Evolutionary conservation across 2,113 vertebrate species (phyloP), one percentile per base, ranked within the genome.

Genomic region (Himantopus leucocephalus): DNA sequence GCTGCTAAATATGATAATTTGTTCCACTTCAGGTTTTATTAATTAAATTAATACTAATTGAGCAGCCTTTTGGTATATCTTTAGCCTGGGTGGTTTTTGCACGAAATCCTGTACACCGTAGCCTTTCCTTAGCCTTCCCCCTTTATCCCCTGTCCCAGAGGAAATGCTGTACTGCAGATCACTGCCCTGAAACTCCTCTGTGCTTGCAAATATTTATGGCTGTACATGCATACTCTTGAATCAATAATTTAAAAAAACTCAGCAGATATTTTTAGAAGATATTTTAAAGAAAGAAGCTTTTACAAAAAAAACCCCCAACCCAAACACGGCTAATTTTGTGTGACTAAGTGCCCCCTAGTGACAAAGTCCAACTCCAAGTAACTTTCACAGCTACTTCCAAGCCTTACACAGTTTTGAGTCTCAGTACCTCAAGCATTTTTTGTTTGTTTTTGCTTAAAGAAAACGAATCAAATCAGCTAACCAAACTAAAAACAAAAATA

Each of bases 331-430:
- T 96, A 94, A 97, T 98, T 98, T 94, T 90, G 96, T 92, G 97
- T 98, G 92, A 85, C 77, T 95, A 98, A 97, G 97, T 98, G 98
- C 98, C 98, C 98, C 84, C 98, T 98, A 98, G 98, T 98, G 98
- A 98, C 96, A 94, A 97, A 93, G 89, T 79, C 73, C 67, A 95
- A 78, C 81, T 92, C 47, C 90, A 90, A 96, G 60, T 58, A 88
- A 90, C 77, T 96, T 96, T 84, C 32, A 47, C n/a, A 81, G 64
- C 6, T 29, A 47, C 56, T 80, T 85, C 24, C 27, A 89, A 48
- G 7, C 43, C 20, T 94, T 58, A 79, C 43, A 95, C 3, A 43
- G 34, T 53, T 87, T 64, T 70, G 10, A 8, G 48, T 43, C 39
- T 72, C 37, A 52, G 14, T 34, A 73, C 27, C 12, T 48, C 14